Evolutionary conservation across 2,797 vertebrate species (phyloP), one percentile per base, ranked within the genome.

Genomic region (Enteromius radiatus): DNA sequence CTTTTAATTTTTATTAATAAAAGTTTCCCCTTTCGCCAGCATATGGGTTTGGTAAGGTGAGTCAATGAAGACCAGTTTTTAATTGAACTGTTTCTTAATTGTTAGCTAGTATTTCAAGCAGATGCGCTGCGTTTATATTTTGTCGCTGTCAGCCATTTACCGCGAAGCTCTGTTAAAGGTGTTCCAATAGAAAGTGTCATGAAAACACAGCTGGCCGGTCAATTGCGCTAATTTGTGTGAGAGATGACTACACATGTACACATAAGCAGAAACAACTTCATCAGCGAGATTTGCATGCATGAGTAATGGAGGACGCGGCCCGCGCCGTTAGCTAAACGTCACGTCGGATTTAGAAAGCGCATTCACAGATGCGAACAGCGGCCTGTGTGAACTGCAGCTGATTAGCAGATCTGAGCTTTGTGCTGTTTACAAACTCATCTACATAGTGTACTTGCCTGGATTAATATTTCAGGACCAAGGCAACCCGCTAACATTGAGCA

Each of bases 201-300:
- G 43, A 63, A 73, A 36, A 52, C 79, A 81, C 79, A 81, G 68
- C 79, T 73, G 79, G 28, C 31, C 3, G 41, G 54, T 81, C 67
- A 61, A 47, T 73, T 73, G 68, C 14, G 6, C 21, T 74, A 38
- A 73, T 81, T 81, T 52, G 79, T 52, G 56, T 36, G n/a, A 81
- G 47, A 56, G 56, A 41, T 73, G 56, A 81, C 31, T 61, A 71
- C 41, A 70, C 82, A n/a, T 77, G 67, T 71, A 49, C 54, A 64
- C 67, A 69, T 47, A 78, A 70, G 71, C 74, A 36, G 52, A 83
- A 83, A 70, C 26, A 14, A 63, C 63, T 56, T 61, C 63, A 70
- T 38, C 41, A 71, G 70, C 28, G 12, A 63, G 65, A 78, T 70
- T 78, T 69, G 64, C 52, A 77, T 83, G 65, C 49, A 28, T 47